Percentiles rank a stretch among this genome's conserved stretches.
Conservation (phyloP, 2,113 vertebrate genomes). For the Castor canadensis region DNA sequence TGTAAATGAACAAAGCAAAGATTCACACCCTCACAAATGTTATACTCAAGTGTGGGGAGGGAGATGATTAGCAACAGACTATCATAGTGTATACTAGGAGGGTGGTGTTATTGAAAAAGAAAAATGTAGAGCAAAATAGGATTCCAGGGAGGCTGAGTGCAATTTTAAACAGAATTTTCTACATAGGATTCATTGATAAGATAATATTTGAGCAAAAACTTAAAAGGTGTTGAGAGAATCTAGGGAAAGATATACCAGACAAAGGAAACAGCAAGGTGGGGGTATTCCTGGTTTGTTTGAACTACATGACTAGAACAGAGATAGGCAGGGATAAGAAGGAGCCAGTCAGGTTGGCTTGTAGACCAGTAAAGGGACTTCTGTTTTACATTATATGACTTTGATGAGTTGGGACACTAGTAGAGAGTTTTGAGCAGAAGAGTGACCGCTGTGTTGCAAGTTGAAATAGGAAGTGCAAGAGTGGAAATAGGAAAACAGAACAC, state of each 20-base stretch:
- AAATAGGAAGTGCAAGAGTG: not conserved
- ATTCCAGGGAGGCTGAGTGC: not conserved
- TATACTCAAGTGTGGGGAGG: not conserved
- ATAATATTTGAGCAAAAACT: slow-evolving; percentile 30
- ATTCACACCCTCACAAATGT: not conserved
- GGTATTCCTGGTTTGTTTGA: not conserved
- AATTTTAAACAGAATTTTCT: slow-evolving; percentile 19
- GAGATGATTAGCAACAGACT: not conserved
- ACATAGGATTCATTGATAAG: not conserved
- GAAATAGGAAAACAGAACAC: not conserved
- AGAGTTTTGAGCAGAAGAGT: not conserved
- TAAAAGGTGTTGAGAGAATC: not conserved
- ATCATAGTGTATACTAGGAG: not conserved
- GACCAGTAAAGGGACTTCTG: not conserved
- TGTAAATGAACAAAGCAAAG: slow-evolving; percentile 15
- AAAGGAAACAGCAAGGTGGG: not conserved
- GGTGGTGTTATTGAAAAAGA: not conserved
- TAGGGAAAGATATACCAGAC: not conserved
- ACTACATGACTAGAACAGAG: not conserved
- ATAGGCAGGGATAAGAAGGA: not conserved
- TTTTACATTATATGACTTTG: not conserved
- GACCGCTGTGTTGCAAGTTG: not conserved
- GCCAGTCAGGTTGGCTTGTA: not conserved
- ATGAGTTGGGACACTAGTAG: not conserved
- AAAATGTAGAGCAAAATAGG: not conserved